phyloP scores from a whole-genome alignment of 2,888 invertebrate species.

The Andrena fulva region DNA sequence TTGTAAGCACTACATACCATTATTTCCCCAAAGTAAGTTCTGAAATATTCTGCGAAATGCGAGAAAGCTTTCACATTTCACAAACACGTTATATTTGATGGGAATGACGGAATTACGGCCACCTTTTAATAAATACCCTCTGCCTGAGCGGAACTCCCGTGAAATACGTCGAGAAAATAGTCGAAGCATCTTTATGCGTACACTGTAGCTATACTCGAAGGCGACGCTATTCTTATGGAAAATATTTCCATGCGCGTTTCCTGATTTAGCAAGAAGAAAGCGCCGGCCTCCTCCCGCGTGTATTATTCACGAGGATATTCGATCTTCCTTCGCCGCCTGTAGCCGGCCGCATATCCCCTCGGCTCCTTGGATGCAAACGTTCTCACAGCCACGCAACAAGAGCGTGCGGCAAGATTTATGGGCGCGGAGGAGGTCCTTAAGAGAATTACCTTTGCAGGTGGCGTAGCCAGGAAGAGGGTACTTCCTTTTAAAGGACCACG shows the following conservation, averaged over 20 bases:
- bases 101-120: neutral
- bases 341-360: neutral
- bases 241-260: constrained; percentile 22
- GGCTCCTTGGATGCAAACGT: constrained; percentile 49
- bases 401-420: constrained; percentile 65
- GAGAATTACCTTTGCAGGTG: constrained; percentile 73
- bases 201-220: neutral
- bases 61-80: too few relatives aligned
- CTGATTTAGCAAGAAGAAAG: constrained; percentile 11
- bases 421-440: constrained; percentile 60
- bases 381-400: constrained; percentile 36
- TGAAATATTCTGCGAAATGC: too few relatives aligned
- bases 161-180: neutral
- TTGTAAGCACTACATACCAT: too few relatives aligned
- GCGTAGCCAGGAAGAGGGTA: constrained; percentile 44
- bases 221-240: neutral
- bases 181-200: neutral
- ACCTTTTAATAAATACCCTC: neutral
- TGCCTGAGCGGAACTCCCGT: neutral
- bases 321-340: constrained; percentile 28
- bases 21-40: too few relatives aligned
- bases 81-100: too few relatives aligned
- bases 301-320: constrained; percentile 56
- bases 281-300: constrained; percentile 15
- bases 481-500: constrained; percentile 60